phyloP scores from a whole-genome alignment of 1,140 invertebrate species.

The Belonocnema kinseyi region DNA sequence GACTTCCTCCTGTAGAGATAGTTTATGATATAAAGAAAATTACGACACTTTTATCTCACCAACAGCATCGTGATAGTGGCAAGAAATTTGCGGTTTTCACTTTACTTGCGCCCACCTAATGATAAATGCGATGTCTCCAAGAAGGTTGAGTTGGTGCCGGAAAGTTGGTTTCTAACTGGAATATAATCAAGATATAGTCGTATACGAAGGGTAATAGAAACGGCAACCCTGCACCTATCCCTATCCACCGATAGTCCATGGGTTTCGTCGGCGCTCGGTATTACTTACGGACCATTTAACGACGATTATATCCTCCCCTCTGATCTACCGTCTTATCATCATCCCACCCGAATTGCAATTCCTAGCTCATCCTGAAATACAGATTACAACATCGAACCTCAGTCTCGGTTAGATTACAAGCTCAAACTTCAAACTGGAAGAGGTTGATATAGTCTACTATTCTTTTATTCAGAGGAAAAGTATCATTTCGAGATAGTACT shows the following conservation, averaged over 20 bases:
- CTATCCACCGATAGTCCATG: conserved; percentile 14
- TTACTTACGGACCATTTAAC: conserved; percentile 24
- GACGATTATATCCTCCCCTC: conserved; percentile 16
- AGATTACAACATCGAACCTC: conserved; percentile 5
- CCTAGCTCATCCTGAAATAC: conserved; percentile 13
- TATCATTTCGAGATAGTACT: conserved; percentile 15
- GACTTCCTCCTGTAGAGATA: too few relatives aligned
- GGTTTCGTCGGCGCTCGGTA: background rate
- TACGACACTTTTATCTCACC: too few relatives aligned
- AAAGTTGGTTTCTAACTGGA: conserved; percentile 30
- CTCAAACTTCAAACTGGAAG: too few relatives aligned
- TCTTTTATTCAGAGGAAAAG: background rate
- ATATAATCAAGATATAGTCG: conserved; percentile 28
- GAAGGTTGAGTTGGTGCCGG: conserved; percentile 9
- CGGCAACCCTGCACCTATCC: conserved; percentile 4
- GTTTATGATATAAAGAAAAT: too few relatives aligned
- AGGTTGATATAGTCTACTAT: background rate
- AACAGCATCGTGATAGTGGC: background rate
- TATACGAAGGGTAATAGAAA: background rate
- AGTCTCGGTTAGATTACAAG: background rate
- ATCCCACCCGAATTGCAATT: conserved; percentile 21
- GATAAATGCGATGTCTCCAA: conserved; percentile 29
- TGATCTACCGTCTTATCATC: conserved; percentile 22
- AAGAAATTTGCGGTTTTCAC: conserved; percentile 31
- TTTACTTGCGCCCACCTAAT: conserved; percentile 13